A percentile compares a stretch with the other conserved stretches of the same genome.
Evolutionary conservation across 2,113 vertebrate species (phyloP).

Genomic region (Hemicordylus capensis): DNA sequence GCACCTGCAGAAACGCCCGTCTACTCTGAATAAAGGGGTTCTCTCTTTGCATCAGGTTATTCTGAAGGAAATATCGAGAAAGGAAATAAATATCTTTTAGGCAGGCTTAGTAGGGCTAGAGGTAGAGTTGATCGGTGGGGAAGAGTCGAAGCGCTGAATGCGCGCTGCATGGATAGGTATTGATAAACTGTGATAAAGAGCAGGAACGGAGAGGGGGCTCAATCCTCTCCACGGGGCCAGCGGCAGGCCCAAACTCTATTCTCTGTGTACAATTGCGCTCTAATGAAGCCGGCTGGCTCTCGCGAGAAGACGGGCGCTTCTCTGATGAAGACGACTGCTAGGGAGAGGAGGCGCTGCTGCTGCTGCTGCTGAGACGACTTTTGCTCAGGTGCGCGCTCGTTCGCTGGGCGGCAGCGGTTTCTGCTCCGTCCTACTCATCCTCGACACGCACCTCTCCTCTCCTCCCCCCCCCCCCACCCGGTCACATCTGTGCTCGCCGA

Average conservation of each 20-base stretch:
- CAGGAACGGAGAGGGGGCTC: no score
- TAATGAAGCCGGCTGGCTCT: neutral
- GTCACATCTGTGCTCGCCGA: neutral
- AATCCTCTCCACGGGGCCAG: no score
- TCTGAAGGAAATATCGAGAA: neutral
- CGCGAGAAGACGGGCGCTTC: constrained; percentile 2
- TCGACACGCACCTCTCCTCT: neutral
- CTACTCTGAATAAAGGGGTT: no score
- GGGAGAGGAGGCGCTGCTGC: neutral
- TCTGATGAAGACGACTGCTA: neutral
- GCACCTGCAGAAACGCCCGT: neutral
- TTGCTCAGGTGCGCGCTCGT: neutral
- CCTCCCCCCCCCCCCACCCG: neutral
- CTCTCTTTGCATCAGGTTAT: neutral
- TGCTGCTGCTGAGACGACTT: neutral
- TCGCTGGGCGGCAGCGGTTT: no score
- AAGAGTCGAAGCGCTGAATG: neutral
- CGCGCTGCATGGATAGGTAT: no score
- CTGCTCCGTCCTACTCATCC: no score
- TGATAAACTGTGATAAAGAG: no score
- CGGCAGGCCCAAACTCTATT: no score
- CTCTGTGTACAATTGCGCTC: no score
- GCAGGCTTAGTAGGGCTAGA: no score
- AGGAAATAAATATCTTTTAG: no score
- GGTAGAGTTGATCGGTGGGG: neutral